These are phyloP conservation scores for Pherbina coryleti DNA, from an alignment of 2,888 invertebrate species.

Conservation along the genomic window DNA sequence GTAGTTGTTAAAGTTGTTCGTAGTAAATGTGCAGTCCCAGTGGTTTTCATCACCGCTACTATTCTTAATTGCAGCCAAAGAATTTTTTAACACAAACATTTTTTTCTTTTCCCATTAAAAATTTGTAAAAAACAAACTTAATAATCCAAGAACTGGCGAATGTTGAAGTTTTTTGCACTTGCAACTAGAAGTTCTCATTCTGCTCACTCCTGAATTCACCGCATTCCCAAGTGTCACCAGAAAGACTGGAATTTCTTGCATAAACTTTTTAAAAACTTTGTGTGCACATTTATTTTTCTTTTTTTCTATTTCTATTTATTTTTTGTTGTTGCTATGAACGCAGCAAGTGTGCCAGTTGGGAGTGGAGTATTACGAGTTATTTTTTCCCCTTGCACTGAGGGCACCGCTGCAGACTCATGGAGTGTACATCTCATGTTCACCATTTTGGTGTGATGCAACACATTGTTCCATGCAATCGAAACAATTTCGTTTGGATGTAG, in stretches of 20 bases:
- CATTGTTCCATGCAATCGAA: background rate
- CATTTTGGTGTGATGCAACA: background rate
- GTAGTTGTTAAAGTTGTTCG: too few species aligned
- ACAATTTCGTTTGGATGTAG: background rate
- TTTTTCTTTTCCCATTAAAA: too few species aligned
- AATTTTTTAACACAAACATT: too few species aligned
- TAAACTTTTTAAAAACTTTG: background rate
- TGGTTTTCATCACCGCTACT: too few species aligned
- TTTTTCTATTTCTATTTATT: background rate
- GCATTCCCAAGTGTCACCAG: conserved; percentile 11
- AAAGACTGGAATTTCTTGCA: conserved; percentile 9
- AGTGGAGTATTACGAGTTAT: background rate
- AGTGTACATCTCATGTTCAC: background rate
- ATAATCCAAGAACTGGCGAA: too few species aligned
- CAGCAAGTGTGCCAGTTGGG: conserved; percentile 13
- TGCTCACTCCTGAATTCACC: background rate
- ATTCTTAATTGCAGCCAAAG: too few species aligned
- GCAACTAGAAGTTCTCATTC: background rate
- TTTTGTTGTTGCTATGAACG: background rate
- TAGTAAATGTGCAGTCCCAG: too few species aligned
- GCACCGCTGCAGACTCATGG: background rate
- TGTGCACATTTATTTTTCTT: background rate
- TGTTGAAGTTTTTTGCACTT: background rate
- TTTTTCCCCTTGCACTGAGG: background rate
- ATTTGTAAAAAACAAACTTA: too few species aligned